Base-by-base conservation (phyloP, 2,888 invertebrate genomes). In the Choreutis nemorana region DNA sequence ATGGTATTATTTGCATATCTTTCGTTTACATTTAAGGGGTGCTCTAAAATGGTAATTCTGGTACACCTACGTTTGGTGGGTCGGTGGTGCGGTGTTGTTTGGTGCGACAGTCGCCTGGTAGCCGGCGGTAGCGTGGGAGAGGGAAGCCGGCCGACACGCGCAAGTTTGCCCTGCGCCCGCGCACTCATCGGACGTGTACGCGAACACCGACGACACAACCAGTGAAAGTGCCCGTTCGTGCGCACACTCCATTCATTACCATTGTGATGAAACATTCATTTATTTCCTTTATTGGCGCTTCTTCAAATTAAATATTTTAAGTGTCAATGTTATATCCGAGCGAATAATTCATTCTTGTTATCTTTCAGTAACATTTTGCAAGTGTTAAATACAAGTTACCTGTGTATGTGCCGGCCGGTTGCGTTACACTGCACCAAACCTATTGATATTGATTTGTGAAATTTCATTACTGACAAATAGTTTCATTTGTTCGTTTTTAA, bases 121-220 rank as follows among this genome's bases (percentile, higher is more conserved):
- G n/a, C n/a, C n/a, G n/a, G n/a, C 29, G 13, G 30, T 23, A 34
- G 29, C 29, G 22, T 31, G 21, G n/a, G n/a, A n/a, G n/a, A n/a
- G 43, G 59, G 51, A 54, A 34, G 49, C 33, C 39, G 34, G 45
- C 37, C 31, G 36, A 42, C 41, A 50, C 41, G 44, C 59, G 59
- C 58, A 60, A 70, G 77, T 73, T 49, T 50, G 66, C 68, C 72
- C 70, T 62, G 66, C 62, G 70, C 57, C 45, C 42, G 68, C 71
- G 68, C 58, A 46, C 41, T 46, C 39, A 59, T 44, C 62, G 67
- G 60, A 58, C 77, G 72, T 62, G 55, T 54, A n/a, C 41, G 44
- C 36, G 37, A 37, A 27, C 20, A 34, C 34, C 41, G 36, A 30
- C 26, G 42, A 41, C 49, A 45, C 45, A 50, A 44, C n/a, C 50